Percentiles rank a stretch among this genome's conserved stretches.
phyloP scores from a whole-genome alignment of 2,797 vertebrate genomes.

The Cephalopachus bancanus region DNA sequence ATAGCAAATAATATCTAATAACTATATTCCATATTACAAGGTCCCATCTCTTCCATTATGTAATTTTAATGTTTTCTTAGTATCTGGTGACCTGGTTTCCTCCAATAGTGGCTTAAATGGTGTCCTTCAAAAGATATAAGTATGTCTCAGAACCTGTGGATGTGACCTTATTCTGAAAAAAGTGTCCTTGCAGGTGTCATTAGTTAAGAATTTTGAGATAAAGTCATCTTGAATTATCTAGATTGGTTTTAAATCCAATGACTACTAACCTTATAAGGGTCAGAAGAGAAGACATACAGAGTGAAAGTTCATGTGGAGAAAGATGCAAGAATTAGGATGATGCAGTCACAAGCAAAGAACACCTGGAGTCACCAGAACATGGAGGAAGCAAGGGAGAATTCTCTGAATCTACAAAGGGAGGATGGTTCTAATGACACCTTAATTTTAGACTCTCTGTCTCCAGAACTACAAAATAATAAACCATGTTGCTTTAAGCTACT shows the following conservation, averaged over 20 bases:
- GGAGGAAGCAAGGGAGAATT: background rate
- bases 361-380: too few relatives aligned
- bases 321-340: background rate
- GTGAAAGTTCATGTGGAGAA: background rate
- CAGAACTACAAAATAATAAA: background rate
- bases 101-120: background rate
- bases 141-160: background rate
- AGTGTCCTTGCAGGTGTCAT: background rate
- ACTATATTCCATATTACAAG: background rate
- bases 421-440: background rate
- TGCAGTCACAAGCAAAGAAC: background rate
- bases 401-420: background rate
- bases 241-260: background rate
- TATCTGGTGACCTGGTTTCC: background rate
- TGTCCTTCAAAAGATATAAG: background rate
- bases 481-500: background rate
- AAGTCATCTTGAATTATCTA: background rate
- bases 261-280: background rate
- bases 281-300: background rate
- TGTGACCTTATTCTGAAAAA: background rate
- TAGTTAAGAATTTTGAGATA: background rate
- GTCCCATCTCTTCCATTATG: background rate
- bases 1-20: background rate
- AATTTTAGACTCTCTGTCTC: background rate
- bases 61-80: background rate